Conservation (phyloP, 2,797 vertebrate genomes). For the Alauda arvensis region DNA sequence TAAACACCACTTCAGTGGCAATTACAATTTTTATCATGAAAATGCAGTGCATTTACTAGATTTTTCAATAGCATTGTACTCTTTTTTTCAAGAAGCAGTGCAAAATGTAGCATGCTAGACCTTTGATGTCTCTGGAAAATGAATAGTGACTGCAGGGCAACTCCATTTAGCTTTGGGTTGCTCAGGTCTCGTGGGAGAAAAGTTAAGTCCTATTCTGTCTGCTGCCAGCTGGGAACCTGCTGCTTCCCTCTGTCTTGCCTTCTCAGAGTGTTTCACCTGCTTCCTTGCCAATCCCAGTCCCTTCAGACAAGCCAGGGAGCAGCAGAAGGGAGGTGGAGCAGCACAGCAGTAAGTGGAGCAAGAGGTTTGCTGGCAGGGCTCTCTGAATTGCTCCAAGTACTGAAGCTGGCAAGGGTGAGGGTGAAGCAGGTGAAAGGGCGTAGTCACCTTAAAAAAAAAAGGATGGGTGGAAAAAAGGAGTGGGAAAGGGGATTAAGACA, state of each 20-base stretch:
- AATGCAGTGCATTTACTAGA: not conserved
- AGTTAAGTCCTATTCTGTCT: not conserved
- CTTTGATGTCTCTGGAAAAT: slow-evolving; percentile 54
- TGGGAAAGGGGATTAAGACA: slow-evolving; percentile 39
- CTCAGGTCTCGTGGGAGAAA: slow-evolving; percentile 54
- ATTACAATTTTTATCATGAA: slow-evolving; percentile 16
- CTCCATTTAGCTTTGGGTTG: slow-evolving; percentile 19
- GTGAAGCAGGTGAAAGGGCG: slow-evolving; percentile 51
- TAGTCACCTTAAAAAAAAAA: not conserved
- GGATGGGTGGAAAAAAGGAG: slow-evolving; percentile 4
- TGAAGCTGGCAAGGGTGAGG: slow-evolving; percentile 29
- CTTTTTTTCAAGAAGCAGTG: slow-evolving; percentile 16
- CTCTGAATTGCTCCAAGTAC: not conserved
- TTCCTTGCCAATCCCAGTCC: not conserved
- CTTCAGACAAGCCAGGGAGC: not conserved
- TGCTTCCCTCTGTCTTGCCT: not conserved
- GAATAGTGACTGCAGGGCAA: slow-evolving; percentile 52
- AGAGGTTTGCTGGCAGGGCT: not conserved
- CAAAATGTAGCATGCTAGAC: slow-evolving; percentile 9
- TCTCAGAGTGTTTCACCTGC: not conserved
- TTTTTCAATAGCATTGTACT: slow-evolving; percentile 11
- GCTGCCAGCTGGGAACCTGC: slow-evolving; percentile 30
- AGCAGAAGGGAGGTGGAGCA: slow-evolving; percentile 2
- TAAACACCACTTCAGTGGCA: slow-evolving; percentile 1
- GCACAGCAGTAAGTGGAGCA: not conserved